phyloP scores from a whole-genome alignment of 2,113 vertebrate species.

The Scopus umbretta region DNA sequence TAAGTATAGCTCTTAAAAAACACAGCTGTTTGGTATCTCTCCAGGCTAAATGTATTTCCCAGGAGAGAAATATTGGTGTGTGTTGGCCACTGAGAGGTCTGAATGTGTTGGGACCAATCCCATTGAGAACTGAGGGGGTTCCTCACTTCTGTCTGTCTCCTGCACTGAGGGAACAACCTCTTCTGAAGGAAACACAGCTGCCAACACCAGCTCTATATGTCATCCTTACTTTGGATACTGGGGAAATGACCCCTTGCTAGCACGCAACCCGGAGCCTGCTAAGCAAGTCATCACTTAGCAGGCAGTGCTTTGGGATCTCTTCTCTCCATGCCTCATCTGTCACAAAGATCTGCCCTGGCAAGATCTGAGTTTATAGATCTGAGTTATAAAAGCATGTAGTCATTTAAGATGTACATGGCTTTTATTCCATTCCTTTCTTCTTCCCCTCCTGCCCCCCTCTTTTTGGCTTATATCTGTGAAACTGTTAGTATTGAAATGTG shows the following conservation, averaged over 20 bases:
- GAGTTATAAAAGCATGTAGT: neutral
- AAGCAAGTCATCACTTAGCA: neutral
- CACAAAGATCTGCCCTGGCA: neutral
- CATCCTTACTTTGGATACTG: neutral
- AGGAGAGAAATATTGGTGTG: neutral
- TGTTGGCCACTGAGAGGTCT: neutral
- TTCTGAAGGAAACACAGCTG: neutral
- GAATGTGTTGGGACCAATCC: neutral
- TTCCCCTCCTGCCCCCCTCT: fast-evolving
- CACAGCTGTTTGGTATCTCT: neutral
- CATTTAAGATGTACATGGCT: neutral
- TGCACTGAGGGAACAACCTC: neutral
- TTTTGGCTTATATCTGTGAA: neutral
- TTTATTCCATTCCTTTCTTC: neutral
- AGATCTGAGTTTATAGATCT: neutral
- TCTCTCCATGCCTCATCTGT: neutral
- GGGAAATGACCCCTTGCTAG: neutral
- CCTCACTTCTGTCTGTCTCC: neutral
- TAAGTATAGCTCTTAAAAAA: neutral
- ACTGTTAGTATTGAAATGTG: neutral
- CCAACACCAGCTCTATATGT: neutral
- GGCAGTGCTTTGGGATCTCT: neutral
- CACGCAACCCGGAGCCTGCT: fast-evolving
- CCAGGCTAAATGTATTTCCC: neutral
- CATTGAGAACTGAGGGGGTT: neutral